Conservation (phyloP, 1,140 invertebrate species). For the Megathymus violae region DNA sequence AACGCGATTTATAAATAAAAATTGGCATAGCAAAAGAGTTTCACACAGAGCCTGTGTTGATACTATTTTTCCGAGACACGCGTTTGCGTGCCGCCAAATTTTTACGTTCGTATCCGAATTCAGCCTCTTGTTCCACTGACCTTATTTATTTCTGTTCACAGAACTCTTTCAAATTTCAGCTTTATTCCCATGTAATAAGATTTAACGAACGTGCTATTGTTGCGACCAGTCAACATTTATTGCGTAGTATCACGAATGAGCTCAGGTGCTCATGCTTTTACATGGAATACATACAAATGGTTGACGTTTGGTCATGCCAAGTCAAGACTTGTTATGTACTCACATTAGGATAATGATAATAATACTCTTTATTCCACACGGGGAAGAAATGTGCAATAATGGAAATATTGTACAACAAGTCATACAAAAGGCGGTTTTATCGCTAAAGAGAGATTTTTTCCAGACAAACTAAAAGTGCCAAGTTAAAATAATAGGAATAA, state of each 20-base stretch:
- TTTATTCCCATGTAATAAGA: conserved; percentile 19
- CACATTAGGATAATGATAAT: no score
- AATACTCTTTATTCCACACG: no score
- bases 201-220: conserved; percentile 4
- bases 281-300: conserved; percentile 49
- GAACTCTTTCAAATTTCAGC: not conserved
- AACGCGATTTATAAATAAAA: conserved; percentile 28
- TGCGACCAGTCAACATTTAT: conserved; percentile 52
- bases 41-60: conserved; percentile 29
- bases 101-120: conserved; percentile 49
- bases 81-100: conserved; percentile 47
- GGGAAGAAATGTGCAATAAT: no score
- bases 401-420: no score
- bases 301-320: conserved; percentile 33
- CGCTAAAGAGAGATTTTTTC: no score
- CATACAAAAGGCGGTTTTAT: no score
- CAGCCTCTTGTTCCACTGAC: conserved; percentile 69
- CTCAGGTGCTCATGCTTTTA: conserved; percentile 67
- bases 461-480: no score
- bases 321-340: conserved; percentile 8
- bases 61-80: conserved; percentile 48
- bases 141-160: conserved; percentile 45
- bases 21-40: conserved; percentile 43
- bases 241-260: conserved; percentile 66
- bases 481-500: no score